These are phyloP conservation scores for Pandemis heparana DNA, from an alignment of 2,888 invertebrate genomes.

Conservation along the genomic window DNA sequence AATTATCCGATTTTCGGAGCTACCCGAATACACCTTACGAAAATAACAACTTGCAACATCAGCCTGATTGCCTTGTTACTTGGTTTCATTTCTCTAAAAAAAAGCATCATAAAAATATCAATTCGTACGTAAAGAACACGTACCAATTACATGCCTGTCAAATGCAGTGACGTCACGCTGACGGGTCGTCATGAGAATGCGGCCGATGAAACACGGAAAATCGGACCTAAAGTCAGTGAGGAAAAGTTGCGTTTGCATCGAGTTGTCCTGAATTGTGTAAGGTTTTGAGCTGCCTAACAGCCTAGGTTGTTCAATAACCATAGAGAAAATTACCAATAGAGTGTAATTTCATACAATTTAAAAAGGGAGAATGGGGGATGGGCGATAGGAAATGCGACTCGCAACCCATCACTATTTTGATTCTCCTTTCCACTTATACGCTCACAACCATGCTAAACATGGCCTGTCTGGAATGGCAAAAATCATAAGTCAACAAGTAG, in stretches of 20 bases:
- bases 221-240: neutral
- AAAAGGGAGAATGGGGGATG: no score
- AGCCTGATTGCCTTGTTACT: neutral
- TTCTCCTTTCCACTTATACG: no score
- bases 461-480: no score
- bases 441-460: no score
- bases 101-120: slow-evolving; percentile 35
- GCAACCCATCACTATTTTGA: no score
- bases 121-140: slow-evolving; percentile 37
- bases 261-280: slow-evolving; percentile 12
- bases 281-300: slow-evolving; percentile 16
- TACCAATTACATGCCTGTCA: slow-evolving; percentile 41
- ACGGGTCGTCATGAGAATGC: slow-evolving; percentile 29
- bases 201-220: neutral
- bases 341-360: no score
- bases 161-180: slow-evolving; percentile 28
- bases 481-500: no score
- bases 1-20: no score
- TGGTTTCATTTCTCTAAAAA: neutral
- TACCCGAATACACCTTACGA: no score
- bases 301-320: neutral
- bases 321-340: no score
- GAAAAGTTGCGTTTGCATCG: slow-evolving; percentile 1
- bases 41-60: no score
- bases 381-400: no score